These are phyloP conservation scores for Tinamus guttatus DNA, from an alignment of 2,113 vertebrate species.

Conservation along the genomic window DNA sequence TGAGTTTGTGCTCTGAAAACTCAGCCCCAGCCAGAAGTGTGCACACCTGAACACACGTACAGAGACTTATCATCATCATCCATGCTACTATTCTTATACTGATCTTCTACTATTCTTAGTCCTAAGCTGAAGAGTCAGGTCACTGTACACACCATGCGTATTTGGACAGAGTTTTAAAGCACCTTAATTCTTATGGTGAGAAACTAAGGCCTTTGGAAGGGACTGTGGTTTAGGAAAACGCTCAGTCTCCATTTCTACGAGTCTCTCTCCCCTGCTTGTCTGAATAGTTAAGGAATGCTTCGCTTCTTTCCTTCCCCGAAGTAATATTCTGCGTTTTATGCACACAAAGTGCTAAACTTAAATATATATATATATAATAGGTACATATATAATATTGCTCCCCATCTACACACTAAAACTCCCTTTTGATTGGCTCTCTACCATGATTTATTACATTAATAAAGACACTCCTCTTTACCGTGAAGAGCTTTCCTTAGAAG, in stretches of 20 bases:
- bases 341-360: background rate
- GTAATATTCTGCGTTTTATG: background rate
- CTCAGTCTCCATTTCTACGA: background rate
- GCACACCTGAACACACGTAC: background rate
- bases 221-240: background rate
- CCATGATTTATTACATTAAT: constrained; percentile 56
- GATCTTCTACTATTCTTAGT: background rate
- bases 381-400: background rate
- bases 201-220: rapidly evolving
- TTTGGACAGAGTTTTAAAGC: background rate
- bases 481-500: constrained; percentile 8
- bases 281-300: background rate
- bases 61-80: rapidly evolving
- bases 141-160: rapidly evolving
- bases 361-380: background rate
- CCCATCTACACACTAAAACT: background rate
- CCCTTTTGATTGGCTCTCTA: background rate
- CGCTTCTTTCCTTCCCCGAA: rapidly evolving
- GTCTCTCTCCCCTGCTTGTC: background rate
- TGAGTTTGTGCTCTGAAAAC: background rate
- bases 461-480: constrained; percentile 6
- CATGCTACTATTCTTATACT: rapidly evolving
- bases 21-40: background rate
- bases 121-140: background rate
- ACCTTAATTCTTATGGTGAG: rapidly evolving